Base-by-base conservation (phyloP, 1,140 invertebrate species). In the Phenacoccus solenopsis region DNA sequence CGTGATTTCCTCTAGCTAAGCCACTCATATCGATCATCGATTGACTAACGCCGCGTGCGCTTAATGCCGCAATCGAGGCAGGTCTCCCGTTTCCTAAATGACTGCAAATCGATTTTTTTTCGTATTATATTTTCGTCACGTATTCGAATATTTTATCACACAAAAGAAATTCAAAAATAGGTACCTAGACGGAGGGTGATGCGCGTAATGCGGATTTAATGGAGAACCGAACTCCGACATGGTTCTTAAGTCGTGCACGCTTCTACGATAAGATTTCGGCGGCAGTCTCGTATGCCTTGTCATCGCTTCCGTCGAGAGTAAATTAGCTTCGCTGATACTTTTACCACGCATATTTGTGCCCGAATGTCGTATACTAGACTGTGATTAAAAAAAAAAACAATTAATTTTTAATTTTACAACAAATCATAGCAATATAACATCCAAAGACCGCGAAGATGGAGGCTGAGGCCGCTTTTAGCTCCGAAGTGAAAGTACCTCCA, bases 241-340 rank as follows among this genome's bases (percentile, higher is more conserved):
- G 25, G 74, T 75, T 10, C 76, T 61, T 2, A 78, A 73, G 68
- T 78, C 77, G 57, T 77, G 76, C 25, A 78, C 71, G 25, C 76
- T 77, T 24, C 76, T 71, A 12, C 76, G 61, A 38, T 72, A 69
- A 20, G 61, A 64, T 13, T 72, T 69, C 30, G 71, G 69, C 30
- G 67, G 30, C 21, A 64, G 3, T 22, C 70, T 20, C 0, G 70
- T 49, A 20, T 73, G 74, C 21, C 72, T 68, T 61, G 74, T 74
- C 69, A 79, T 77, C 64, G 75, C 72, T 28, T 86, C 85, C 2
- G 72, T 76, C 2, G 85, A 83, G 10, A 91, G 77, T 1, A 91
- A 81, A 78, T 91, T 90, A 20, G 89, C 89, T 77, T 91, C 90
- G 72, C 88, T 90, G 38, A 75, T 71, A 61, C 76, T 77, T 71